Evolutionary conservation across 2,113 vertebrate species (phyloP), one percentile per base, ranked within the genome.

Genomic region (Cyrtonyx montezumae): DNA sequence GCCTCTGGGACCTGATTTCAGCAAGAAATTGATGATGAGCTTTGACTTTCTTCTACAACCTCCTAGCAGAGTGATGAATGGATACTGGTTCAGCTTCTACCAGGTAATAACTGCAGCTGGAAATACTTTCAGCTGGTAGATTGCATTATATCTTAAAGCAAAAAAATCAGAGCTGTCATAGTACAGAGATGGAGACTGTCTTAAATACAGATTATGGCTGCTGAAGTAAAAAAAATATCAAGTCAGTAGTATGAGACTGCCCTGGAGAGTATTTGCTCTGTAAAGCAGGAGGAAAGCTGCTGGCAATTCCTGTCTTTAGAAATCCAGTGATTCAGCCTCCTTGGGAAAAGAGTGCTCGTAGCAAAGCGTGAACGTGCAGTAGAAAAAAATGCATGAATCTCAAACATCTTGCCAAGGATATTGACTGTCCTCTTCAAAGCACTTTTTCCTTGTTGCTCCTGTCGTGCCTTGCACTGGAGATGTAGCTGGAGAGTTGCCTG

Each of bases 41-140:
- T 94, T 93, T 2, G 20, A 25, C 71, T 70, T 83, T 70, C 49
- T 74, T 34, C 21, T 58, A 45, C 58, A 45, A 1, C 46, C 66
- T 48, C 37, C 13, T 9, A 4, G 66, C 13, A 46, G 66, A 45
- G 13, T 76, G 78, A 87, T 66, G 70, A 79, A 89, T 79, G 30
- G 70, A 1, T 61, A 28, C 5, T 25, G 12, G 79, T 80, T 79
- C 30, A 49, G 71, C 37, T 85, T 61, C 68, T 76, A 9, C 12
- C 17, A 67, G 49, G 76, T 61, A 67, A 2, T 51, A 67, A 74
- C 28, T 32, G 82, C 36, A 84, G 49, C 61, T 84, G 80, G 69
- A 81, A 78, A 76, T 69, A 48, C 28, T 76, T 69, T 76, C 55
- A 17, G 10, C 14, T 69, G 43, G 79, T 82, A 79, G 89, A 82